Base-by-base conservation (phyloP, 2,888 invertebrate genomes). In the Apodemia duryi region DNA sequence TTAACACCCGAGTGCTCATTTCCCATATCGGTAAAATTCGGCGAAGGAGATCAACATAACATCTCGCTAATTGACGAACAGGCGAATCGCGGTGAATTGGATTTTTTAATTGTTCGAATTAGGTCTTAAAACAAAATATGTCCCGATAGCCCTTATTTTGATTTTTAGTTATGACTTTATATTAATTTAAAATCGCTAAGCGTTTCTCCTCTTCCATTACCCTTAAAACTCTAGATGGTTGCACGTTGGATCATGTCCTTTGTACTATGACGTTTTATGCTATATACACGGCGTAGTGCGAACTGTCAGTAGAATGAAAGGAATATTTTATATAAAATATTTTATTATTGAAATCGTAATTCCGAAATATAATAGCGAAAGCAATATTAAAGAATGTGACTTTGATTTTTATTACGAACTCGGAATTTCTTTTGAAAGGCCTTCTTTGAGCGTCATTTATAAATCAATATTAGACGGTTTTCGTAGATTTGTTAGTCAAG, bases 271-370 rank as follows among this genome's bases (percentile, higher is more conserved):
- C 57, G 57, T 29, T 32, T 57, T 13, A 5, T 57, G 13, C 57
- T 57, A 11, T 32, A 54, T 11, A 29, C 54, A 54, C 54, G 13
- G 21, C 13, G 32, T 32, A 57, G 29, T 57, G 29, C 29, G 57
- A 57, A 57, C 32, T 57, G 57, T 32, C 32, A 32, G 57, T 29
- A 32, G 32, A 32, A 57, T 32, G 57, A 57, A 57, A 57, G 29
- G 32, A 57, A 57, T 29, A 57, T 57, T 9, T 57, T 29, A 57
- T 11, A 32, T 32, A 57, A 21, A 54, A 57, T 32, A 57, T 57
- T 57, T 57, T 57, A 57, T 57, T 57, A 57, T 57, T 57, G 57
- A 57, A 57, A 57, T 57, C 11, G 29, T 57, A 57, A 57, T 57
- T 57, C 57, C 11, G 13, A 13, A 46, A 46, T 46, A 46, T 46